Evolutionary conservation across 2,797 vertebrate species (phyloP), one percentile per base, ranked within the genome.

Genomic region (Sebastes umbrosus): DNA sequence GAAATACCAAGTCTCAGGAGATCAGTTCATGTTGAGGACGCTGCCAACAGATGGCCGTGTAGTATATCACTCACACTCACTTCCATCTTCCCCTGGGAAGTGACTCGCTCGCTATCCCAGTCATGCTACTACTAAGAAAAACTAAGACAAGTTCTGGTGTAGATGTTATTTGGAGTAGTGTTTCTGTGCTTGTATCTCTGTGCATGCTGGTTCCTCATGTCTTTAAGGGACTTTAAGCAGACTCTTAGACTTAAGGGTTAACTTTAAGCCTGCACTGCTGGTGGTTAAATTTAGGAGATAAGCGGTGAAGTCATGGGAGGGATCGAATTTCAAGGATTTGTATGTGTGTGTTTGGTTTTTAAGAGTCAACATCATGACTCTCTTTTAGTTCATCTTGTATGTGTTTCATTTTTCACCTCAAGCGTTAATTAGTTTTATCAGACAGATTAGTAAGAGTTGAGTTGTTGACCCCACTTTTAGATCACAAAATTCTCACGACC

Each of bases 41-140:
- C 55, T 16, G 65, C 55, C 3, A 80, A 43, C 79, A 89, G 58
- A 86, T 79, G 69, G 29, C 25, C 29, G 34, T 58, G 72, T 81
- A 58, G 55, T 57, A 64, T 83, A 39, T 55, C 73, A 78, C 14
- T 68, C 54, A 58, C 52, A 59, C 57, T 66, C 65, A 39, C 63
- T 50, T 22, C 2, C 32, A n/a, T 60, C 29, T 1, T 73, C 83
- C 81, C 66, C 25, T 25, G 71, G 79, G 84, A 77, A 55, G 71
- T 78, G 84, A 80, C 78, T 62, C 7, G 12, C 54, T 60, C 66
- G 67, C 67, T 52, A 69, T 78, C 55, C 52, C 25, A 70, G 84
- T 82, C 54, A 82, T 69, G 72, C 60, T 77, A 70, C 82, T 71
- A 70, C 77, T 68, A 27, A 81, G 55, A 84, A 77, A 79, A 85